Evolutionary conservation across 2,113 vertebrate species (phyloP).

Genomic region (Tympanuchus pallidicinctus): DNA sequence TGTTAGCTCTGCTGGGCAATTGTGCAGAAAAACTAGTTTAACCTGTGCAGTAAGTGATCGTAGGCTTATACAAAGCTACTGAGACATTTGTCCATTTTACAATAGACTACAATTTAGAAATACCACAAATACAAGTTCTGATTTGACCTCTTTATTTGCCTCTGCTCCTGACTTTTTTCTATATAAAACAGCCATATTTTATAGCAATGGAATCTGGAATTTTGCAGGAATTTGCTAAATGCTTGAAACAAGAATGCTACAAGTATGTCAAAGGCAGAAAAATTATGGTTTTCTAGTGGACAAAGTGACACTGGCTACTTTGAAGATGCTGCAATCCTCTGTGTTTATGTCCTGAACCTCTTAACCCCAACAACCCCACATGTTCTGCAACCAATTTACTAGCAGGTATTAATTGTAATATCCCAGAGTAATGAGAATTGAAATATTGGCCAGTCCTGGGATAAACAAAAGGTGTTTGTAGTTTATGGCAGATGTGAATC

Average conservation of each 20-base stretch:
- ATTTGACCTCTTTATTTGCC: slow-evolving; percentile 18
- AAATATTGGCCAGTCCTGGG: neutral
- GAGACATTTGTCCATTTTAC: slow-evolving; percentile 36
- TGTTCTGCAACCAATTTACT: neutral
- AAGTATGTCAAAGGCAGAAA: neutral
- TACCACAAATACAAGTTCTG: neutral
- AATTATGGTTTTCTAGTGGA: neutral
- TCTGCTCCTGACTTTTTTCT: neutral
- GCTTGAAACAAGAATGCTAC: neutral
- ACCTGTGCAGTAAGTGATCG: slow-evolving; percentile 17
- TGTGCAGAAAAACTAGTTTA: slow-evolving; percentile 39
- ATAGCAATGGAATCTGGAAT: neutral
- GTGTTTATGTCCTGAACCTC: neutral
- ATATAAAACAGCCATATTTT: neutral
- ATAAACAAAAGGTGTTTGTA: neutral
- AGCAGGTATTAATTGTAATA: neutral
- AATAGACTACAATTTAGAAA: slow-evolving; percentile 25
- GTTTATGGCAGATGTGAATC: neutral
- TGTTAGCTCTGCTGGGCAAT: slow-evolving; percentile 38
- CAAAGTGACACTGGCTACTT: neutral
- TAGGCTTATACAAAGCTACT: slow-evolving; percentile 35
- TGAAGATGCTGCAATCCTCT: neutral
- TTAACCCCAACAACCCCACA: neutral
- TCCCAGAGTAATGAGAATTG: neutral
- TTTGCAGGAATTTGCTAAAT: neutral